Percentiles rank a stretch among this genome's conserved stretches.
These are phyloP conservation scores for Ascidia mentula DNA, from an alignment of 23 tunicate species.

Conservation along the genomic window DNA sequence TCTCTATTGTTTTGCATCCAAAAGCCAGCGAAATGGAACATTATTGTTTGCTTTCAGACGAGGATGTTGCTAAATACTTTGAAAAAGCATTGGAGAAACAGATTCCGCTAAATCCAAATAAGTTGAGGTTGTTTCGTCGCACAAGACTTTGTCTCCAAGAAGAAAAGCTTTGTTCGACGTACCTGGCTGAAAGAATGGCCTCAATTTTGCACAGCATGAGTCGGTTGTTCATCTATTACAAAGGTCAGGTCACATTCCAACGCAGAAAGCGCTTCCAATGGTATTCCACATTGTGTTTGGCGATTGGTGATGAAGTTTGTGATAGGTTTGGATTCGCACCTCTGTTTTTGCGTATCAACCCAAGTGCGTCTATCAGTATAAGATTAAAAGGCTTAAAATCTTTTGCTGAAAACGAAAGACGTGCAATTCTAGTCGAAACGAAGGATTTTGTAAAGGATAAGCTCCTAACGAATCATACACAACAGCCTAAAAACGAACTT, in stretches of 20 bases:
- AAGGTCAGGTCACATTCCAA: background rate
- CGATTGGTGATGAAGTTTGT: background rate
- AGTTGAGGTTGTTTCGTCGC: background rate
- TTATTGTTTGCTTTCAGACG: background rate
- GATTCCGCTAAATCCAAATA: background rate
- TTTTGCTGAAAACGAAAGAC: background rate
- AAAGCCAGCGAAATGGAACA: background rate
- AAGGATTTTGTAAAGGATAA: background rate
- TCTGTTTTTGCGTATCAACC: background rate
- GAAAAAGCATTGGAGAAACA: background rate
- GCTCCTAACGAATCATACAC: too few relatives aligned
- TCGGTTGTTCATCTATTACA: background rate
- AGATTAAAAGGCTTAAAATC: background rate
- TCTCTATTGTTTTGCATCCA: conserved; percentile 7
- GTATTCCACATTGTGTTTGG: background rate
- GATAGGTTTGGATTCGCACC: background rate
- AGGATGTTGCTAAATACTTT: background rate
- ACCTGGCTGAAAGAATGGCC: conserved; percentile 14
- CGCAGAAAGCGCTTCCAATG: background rate
- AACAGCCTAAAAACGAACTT: too few relatives aligned
- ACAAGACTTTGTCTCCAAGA: too few relatives aligned
- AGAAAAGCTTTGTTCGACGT: background rate
- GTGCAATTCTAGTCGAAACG: background rate
- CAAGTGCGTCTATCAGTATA: background rate
- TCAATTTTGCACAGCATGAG: conserved; percentile 11